Evolutionary conservation across 1,140 invertebrate species (phyloP).

Genomic region (Atta colombica): DNA sequence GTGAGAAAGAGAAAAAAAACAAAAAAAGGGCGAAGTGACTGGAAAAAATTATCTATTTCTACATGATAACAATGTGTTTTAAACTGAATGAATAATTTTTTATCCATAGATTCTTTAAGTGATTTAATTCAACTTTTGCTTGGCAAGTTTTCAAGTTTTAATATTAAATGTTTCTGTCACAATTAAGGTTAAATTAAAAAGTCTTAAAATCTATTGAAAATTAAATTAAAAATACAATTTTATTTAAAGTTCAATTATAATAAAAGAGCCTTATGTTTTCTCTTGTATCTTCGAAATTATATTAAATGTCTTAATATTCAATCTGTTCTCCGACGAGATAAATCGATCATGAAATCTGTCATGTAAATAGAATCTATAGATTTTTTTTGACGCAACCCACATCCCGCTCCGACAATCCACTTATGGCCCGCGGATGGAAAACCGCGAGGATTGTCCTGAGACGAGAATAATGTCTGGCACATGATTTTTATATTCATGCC

Average conservation of each 20-base stretch:
- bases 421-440: slow-evolving; percentile 27
- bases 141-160: slow-evolving; percentile 13
- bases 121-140: slow-evolving; percentile 10
- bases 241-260: slow-evolving; percentile 16
- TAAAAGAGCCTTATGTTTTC: not conserved
- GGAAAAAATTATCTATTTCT: not conserved
- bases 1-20: not conserved
- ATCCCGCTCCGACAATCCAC: not conserved
- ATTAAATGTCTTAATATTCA: not conserved
- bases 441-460: slow-evolving; percentile 3
- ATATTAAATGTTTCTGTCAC: slow-evolving; percentile 13
- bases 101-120: not conserved
- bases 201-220: not conserved
- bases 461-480: slow-evolving; percentile 35
- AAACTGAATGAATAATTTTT: not conserved
- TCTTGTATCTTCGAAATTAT: not conserved
- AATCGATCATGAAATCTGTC: slow-evolving; percentile 20
- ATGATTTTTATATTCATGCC: not conserved
- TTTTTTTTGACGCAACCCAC: slow-evolving; percentile 29
- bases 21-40: not conserved
- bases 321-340: slow-evolving; percentile 17
- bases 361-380: slow-evolving; percentile 16
- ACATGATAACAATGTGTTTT: not conserved
- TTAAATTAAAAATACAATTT: slow-evolving; percentile 1
- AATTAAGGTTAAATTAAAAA: not conserved